Evolutionary conservation across 2,888 invertebrate species (phyloP), one percentile per base, ranked within the genome.

Genomic region (Polydrusus cervinus): DNA sequence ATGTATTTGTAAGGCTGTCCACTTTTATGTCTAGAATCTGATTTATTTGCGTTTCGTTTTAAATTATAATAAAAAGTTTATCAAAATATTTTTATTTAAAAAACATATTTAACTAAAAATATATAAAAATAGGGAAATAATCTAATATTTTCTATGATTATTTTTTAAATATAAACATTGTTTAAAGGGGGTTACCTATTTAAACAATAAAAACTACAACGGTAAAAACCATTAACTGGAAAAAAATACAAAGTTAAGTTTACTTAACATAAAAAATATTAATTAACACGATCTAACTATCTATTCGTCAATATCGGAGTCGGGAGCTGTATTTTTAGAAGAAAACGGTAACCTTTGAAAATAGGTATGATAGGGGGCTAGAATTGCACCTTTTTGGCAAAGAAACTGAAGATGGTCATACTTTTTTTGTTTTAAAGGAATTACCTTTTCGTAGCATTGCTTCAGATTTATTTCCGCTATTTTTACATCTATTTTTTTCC

Each of bases 261-360:
- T 40, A 40, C 40, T 40, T 40, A 40, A 40, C 40, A 40, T 40
- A 40, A 40, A 40, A 40, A 40, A 40, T 40, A 40, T 40, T 40
- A 11, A 40, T 13, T 40, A 40, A 40, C 40, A 40, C 40, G 10
- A 40, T 13, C 40, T 40, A 40, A 40, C 40, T 40, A 40, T 40
- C 40, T 40, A 40, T 40, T 40, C 40, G 40, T 40, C 40, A 40
- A 40, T 40, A 40, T 40, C 40, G 40, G 40, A 40, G 40, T 40
- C 40, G 40, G 40, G 40, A 40, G 40, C 40, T 40, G 40, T 40
- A 13, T 40, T 40, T 7, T 30, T 30, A 7, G 30, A 30, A 30
- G 30, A 30, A 30, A 30, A 30, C 30, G 30, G 30, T 30, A 30
- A 30, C 30, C 30, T 30, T 30, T 30, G 30, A 30, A 30, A 30